Percentiles rank a stretch among this genome's conserved stretches.
Evolutionary conservation across 2,797 vertebrate genomes (phyloP).

Genomic region (Craterocephalus amniculus): DNA sequence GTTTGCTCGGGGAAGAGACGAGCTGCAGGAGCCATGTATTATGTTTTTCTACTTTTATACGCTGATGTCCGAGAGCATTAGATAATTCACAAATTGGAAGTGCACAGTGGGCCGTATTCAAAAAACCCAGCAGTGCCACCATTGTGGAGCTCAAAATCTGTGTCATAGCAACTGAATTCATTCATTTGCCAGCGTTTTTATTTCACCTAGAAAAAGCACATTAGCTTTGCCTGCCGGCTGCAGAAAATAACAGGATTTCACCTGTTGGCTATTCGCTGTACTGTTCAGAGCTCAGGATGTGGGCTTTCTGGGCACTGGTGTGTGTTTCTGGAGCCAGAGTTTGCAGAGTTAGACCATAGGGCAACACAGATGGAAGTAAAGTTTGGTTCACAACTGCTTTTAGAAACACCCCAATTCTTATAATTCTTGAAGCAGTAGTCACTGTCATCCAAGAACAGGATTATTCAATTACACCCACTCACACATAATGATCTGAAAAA

Average conservation of each 20-base stretch:
- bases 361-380: slow-evolving; percentile 55
- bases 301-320: slow-evolving; percentile 52
- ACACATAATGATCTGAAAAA: slow-evolving; percentile 38
- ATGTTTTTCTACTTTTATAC: slow-evolving; percentile 32
- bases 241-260: slow-evolving; percentile 66
- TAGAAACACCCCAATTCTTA: slow-evolving; percentile 43
- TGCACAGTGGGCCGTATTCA: slow-evolving; percentile 48
- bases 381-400: slow-evolving; percentile 48
- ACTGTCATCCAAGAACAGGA: slow-evolving; percentile 54
- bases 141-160: slow-evolving; percentile 50
- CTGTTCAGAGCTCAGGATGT: slow-evolving; percentile 56
- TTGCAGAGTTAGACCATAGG: slow-evolving; percentile 62
- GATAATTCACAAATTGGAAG: slow-evolving; percentile 58
- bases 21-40: slow-evolving; percentile 45
- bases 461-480: slow-evolving; percentile 58
- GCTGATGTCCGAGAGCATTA: slow-evolving; percentile 60
- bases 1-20: slow-evolving; percentile 55
- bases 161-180: slow-evolving; percentile 56
- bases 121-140: slow-evolving; percentile 48
- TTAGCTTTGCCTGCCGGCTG: slow-evolving; percentile 47
- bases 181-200: slow-evolving; percentile 63
- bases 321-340: slow-evolving; percentile 56
- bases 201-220: slow-evolving; percentile 61
- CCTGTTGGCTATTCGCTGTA: slow-evolving; percentile 64
- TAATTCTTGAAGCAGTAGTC: slow-evolving; percentile 56